A percentile compares a stretch with the other conserved stretches of the same genome.
Evolutionary conservation across 2,797 vertebrate species (phyloP).

Genomic region (Australoheros facetus): DNA sequence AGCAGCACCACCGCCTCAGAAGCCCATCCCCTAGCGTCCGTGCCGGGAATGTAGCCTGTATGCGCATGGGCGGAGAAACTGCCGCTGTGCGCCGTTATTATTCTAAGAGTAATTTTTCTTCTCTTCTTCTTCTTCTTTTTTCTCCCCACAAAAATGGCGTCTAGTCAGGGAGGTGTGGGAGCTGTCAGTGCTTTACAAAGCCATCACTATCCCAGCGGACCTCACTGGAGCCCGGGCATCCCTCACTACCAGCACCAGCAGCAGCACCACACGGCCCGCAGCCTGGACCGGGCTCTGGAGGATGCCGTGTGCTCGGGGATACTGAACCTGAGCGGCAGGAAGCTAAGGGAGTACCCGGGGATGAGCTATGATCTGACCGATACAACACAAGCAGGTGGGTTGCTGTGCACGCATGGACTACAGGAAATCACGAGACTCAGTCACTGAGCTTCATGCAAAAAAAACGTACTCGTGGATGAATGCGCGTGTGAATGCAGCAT

Average conservation of each 20-base stretch:
- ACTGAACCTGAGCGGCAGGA: conserved; percentile 93
- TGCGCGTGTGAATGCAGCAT: conserved; percentile 7
- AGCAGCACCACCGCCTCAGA: conserved; percentile 50
- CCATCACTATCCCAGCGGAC: conserved; percentile 84
- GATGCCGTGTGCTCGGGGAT: conserved; percentile 92
- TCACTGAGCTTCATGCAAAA: background rate
- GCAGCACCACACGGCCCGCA: conserved; percentile 87
- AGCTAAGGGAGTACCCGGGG: conserved; percentile 92
- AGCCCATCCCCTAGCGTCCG: conserved; percentile 70
- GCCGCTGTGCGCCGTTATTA: conserved; percentile 84
- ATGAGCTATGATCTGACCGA: conserved; percentile 92
- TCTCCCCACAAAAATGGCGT: conserved; percentile 91
- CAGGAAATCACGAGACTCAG: background rate
- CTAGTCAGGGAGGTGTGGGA: conserved; percentile 90
- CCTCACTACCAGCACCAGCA: conserved; percentile 83
- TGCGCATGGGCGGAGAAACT: conserved; percentile 79
- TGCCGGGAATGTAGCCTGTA: conserved; percentile 41
- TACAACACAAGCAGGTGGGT: conserved; percentile 94
- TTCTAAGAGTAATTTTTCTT: conserved; percentile 72
- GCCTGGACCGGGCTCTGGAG: conserved; percentile 93
- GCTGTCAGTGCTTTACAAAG: conserved; percentile 78
- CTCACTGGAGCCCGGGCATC: conserved; percentile 85
- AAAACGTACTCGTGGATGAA: background rate
- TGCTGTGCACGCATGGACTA: background rate
- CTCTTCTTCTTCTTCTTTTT: background rate